Base-by-base conservation (phyloP, 2,888 invertebrate genomes). In the Nomada fucata region DNA sequence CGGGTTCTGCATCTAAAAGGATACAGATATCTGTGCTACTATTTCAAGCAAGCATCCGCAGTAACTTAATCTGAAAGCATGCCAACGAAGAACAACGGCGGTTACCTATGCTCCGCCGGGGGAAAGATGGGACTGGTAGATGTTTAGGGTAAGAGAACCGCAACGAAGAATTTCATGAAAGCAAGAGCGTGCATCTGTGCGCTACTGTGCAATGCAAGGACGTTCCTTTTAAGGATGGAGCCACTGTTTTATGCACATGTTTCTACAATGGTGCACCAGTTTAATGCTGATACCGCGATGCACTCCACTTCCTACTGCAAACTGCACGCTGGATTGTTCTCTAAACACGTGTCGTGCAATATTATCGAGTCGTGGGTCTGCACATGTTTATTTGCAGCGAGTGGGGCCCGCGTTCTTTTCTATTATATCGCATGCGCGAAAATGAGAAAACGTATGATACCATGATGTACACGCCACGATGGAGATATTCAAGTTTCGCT, bases 121-220 rank as follows among this genome's bases (percentile, higher is more conserved):
- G 82, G 57, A 81, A 77, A 83, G 83, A 84, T 83, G 83, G 79
- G 75, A 83, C 72, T 83, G 76, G 77, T 64, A 85, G 85, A 84
- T 83, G 83, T 84, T 84, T 84, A 72, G 79, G 79, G 83, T 67
- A 76, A 81, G 79, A 83, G 83, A 71, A 82, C 76, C 83, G 79
- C 75, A 65, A 69, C 75, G 74, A 74, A 76, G 84, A 86, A 86
- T 86, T 86, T 86, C 86, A 86, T 84, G 81, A 82, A 83, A 86
- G 79, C 70, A 79, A 86, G 81, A 86, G 77, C 79, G 84, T 76
- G 75, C 81, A 83, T 86, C 84, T 74, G 77, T 77, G 75, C 77
- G 81, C 83, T 81, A 83, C 83, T 61, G 82, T 79, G 85, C 76
- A 76, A 84, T 86, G 86, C 86, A 84, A 86, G 84, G 86, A 80